Evolutionary conservation across 2,888 invertebrate species (phyloP), one percentile per base, ranked within the genome.

Genomic region (Himalopsyche anomala): DNA sequence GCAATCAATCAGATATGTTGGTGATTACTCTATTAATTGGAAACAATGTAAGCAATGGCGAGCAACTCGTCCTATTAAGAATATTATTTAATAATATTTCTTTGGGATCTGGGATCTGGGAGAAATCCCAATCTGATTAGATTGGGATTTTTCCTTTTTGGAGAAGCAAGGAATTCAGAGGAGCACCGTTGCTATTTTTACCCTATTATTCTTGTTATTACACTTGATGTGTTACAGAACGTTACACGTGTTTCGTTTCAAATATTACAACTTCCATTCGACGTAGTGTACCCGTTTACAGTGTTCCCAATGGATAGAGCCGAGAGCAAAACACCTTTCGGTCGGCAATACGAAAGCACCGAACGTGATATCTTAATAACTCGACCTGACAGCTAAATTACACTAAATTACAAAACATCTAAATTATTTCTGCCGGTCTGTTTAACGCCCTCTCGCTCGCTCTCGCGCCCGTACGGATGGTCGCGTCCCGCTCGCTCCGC

Each of bases 331-430:
- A 62, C 62, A 62, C 62, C 62, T 62, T 62, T 62, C 62, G 62
- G 62, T 62, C 62, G 62, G 62, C 62, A 62, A 62, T 62, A 62
- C 62, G 62, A 62, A 62, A 38, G 80, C 86, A 83, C 86, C 87
- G 87, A 84, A 84, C 88, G 88, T 89, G 89, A 89, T 88, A 87
- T 89, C 89, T 89, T 89, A 89, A 89, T 89, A 89, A 89, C 89
- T 87, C 86, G 89, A 87, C 88, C 88, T 88, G 89, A 89, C 89
- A 89, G 88, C 88, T 88, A 88, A 89, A 89, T 89, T 89, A 89
- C 87, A 89, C 88, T 89, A 89, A 88, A 88, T 89, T 89, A 89
- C 88, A 88, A 88, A 89, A 88, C 89, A 88, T 88, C 89, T 89
- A 87, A 89, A 89, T 89, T 89, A 89, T 88, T 88, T 87, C 88